These are phyloP conservation scores for Conops quadrifasciatus DNA, from an alignment of 2,888 invertebrate genomes.

Conservation along the genomic window DNA sequence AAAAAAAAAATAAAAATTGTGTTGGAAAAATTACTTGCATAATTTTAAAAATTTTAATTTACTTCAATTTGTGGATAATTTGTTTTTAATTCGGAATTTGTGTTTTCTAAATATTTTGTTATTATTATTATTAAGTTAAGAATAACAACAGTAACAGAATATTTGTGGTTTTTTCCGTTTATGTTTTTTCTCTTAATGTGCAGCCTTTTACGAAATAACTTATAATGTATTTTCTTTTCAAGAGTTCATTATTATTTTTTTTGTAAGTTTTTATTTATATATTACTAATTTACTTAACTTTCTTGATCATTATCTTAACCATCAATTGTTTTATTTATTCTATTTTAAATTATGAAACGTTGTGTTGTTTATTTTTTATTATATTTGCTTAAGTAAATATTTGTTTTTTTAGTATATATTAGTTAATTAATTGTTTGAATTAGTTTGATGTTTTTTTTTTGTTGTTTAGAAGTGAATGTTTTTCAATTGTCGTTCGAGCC, in stretches of 20 bases:
- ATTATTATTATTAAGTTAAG: too few relatives aligned
- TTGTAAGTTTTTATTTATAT: neutral
- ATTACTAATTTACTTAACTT: neutral
- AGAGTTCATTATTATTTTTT: neutral
- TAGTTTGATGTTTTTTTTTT: slow-evolving; percentile 27
- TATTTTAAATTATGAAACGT: slow-evolving; percentile 27
- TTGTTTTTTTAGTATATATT: slow-evolving; percentile 46
- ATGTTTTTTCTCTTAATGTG: slow-evolving; percentile 26
- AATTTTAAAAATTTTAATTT: too few relatives aligned
- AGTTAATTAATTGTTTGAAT: slow-evolving; percentile 43
- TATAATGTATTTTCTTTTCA: neutral
- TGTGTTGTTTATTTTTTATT: slow-evolving; percentile 26
- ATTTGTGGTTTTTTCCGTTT: slow-evolving; percentile 46
- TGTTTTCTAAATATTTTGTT: too few relatives aligned
- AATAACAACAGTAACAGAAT: slow-evolving; percentile 5
- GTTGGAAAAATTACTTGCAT: too few relatives aligned
- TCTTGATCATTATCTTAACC: neutral
- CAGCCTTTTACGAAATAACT: slow-evolving; percentile 51
- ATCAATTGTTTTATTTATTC: slow-evolving; percentile 5
- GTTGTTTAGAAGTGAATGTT: slow-evolving; percentile 32
- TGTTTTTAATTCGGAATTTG: too few relatives aligned
- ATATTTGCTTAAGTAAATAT: slow-evolving; percentile 9
- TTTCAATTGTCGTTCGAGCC: slow-evolving; percentile 28
- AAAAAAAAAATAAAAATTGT: too few relatives aligned
- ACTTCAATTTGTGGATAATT: too few relatives aligned